Evolutionary conservation across 1,140 invertebrate genomes (phyloP).

Genomic region (Thalassaphorura encarpata): DNA sequence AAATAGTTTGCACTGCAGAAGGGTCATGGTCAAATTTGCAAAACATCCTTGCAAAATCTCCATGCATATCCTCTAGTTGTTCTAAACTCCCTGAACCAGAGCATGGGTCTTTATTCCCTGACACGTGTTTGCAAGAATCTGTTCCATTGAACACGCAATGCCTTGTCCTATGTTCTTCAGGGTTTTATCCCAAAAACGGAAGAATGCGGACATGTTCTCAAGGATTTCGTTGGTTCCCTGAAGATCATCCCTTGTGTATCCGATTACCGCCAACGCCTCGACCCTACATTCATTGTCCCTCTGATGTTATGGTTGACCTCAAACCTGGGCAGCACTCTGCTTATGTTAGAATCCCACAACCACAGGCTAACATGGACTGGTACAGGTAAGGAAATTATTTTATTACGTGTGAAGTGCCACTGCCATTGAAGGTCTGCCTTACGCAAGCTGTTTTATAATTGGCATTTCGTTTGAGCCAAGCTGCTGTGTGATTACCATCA

Average conservation of each 20-base stretch:
- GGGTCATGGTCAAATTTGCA: constrained; percentile 20
- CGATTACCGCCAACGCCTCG: constrained; percentile 34
- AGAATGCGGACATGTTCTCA: constrained; percentile 30
- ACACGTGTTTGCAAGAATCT: constrained; percentile 25
- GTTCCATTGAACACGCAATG: constrained; percentile 32
- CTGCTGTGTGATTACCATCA: no score
- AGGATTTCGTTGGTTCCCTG: constrained; percentile 29
- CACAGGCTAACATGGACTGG: constrained; percentile 56
- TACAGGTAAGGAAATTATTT: constrained; percentile 45
- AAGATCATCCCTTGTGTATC: constrained; percentile 30
- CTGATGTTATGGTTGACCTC: constrained; percentile 43
- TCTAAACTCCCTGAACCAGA: constrained; percentile 25
- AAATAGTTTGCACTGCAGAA: constrained; percentile 9
- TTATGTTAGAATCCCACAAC: constrained; percentile 50
- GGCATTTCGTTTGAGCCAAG: no score
- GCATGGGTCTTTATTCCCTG: constrained; percentile 30
- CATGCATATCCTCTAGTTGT: constrained; percentile 26
- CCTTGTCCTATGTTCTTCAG: constrained; percentile 28
- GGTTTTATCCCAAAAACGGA: constrained; percentile 32
- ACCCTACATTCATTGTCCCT: constrained; percentile 54
- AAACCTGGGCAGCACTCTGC: constrained; percentile 43
- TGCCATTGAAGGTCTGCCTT: no score
- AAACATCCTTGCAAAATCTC: constrained; percentile 1
- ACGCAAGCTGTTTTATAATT: no score
- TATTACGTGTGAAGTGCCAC: no score